Evolutionary conservation across 30 jellyfish, hydroid and myxozoan species (phyloP), one percentile per base, ranked within the genome.

Genomic region (Pelagia noctiluca): DNA sequence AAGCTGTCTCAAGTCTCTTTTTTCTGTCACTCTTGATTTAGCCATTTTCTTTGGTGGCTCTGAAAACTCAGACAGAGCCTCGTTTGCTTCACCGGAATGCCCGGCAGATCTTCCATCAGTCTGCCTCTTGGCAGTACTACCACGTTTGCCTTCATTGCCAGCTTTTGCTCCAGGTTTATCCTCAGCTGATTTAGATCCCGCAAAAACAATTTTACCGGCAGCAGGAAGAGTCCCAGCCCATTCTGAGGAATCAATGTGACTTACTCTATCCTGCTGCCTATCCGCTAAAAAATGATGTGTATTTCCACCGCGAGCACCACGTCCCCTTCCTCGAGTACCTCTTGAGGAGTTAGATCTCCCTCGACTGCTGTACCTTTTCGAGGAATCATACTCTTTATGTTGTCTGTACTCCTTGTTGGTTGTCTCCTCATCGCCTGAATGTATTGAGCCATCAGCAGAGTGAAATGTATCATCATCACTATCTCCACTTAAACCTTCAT

Each of bases 201-300:
- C 77, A 50, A 67, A 46, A 35, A 83, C 25, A n/a, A 75, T 63
- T 67, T 87, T 88, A 35, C 80, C 96, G 98, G 98, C 98, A 93
- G 98, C 98, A 93, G 98, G 89, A 62, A 70, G 96, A 88, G 96
- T 76, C 37, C 34, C 77, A 33, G 76, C 89, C 83, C 50, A 75
- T 50, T 68, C 96, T 71, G 97, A 87, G 92, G 97, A 61, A 46
- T 66, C 87, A 67, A 67, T 83, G 34, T 82, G 89, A 63, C 98
- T 92, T 33, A 86, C 96, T 87, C 96, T 68, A 32, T 81, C 95
- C 98, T 93, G 98, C 98, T 93, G 98, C 98, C 98, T 93, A 76
- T 93, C 90, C 90, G 78, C 97, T 93, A 93, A 93, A 93, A 93
- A 93, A 93, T 83, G 91, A 78, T 71, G 79, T 25, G 91, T 16